Evolutionary conservation across 2,888 invertebrate genomes (phyloP).

Genomic region (Rhimphoctona megacephalus): DNA sequence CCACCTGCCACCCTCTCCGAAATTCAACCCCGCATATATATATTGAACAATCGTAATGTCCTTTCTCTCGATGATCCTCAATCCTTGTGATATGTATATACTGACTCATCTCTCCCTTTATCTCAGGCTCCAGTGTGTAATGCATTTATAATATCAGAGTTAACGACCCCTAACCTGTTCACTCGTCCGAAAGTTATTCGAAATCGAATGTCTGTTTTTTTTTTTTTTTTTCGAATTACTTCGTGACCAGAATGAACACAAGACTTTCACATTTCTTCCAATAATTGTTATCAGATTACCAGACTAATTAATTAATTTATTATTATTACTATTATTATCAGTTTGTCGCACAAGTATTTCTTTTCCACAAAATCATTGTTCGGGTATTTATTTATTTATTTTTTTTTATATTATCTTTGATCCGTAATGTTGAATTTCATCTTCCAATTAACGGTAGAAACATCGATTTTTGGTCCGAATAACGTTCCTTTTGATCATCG

Average conservation of each 20-base stretch:
- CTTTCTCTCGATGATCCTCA: constrained; percentile 52
- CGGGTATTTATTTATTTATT: background rate
- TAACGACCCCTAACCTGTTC: constrained; percentile 81
- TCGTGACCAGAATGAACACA: background rate
- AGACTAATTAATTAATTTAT: background rate
- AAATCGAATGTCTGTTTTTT: constrained; percentile 54
- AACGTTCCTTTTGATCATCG: background rate
- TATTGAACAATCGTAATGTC: constrained; percentile 32
- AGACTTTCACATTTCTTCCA: background rate
- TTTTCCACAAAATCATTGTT: background rate
- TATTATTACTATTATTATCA: background rate
- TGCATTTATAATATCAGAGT: constrained; percentile 83
- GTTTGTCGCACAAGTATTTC: background rate
- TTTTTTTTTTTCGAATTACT: constrained; percentile 14
- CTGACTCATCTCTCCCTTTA: constrained; percentile 65
- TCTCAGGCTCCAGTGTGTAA: constrained; percentile 75
- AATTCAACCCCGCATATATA: constrained; percentile 68
- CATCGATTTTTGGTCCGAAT: background rate
- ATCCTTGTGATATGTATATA: constrained; percentile 50
- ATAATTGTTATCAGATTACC: background rate
- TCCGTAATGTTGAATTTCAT: background rate
- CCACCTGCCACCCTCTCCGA: constrained; percentile 83
- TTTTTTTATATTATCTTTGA: background rate
- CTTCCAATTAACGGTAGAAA: background rate
- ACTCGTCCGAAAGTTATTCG: constrained; percentile 75